Percentiles rank a stretch among this genome's conserved stretches.
Evolutionary conservation across 2,888 invertebrate species (phyloP).

Genomic region (Trissonchulus latispiculum): DNA sequence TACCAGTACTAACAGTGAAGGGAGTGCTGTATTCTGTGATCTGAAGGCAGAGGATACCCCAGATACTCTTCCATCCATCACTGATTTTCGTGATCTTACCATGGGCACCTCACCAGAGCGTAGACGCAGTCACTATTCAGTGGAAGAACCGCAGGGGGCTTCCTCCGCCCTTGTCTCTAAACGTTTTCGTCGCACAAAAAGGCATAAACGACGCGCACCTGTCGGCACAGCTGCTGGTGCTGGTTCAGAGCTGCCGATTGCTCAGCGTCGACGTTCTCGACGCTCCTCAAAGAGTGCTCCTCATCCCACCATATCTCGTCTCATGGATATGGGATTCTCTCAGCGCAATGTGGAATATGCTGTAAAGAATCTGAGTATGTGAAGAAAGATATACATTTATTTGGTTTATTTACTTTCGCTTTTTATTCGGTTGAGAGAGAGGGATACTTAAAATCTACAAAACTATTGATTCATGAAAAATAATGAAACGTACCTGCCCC

Average conservation of each 20-base stretch:
- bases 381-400: no score
- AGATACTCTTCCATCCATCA: conserved; percentile 12
- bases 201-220: not conserved
- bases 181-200: not conserved
- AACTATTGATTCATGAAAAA: no score
- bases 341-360: conserved; percentile 12
- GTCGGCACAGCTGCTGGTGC: not conserved
- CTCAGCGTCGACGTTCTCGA: not conserved
- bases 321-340: conserved; percentile 17
- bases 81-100: conserved; percentile 9
- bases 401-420: no score
- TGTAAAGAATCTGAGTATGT: conserved; percentile 4
- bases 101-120: not conserved
- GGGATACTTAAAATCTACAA: no score
- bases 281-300: not conserved
- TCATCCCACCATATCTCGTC: conserved; percentile 4
- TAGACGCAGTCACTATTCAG: not conserved
- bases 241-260: not conserved
- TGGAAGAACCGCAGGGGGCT: no score
- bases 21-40: not conserved
- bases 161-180: no score
- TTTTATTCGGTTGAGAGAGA: no score
- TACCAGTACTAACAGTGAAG: not conserved
- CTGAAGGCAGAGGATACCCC: conserved; percentile 5
- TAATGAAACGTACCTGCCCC: no score